Evolutionary conservation across 2,888 invertebrate genomes (phyloP).

Genomic region (Athetis lepigone): DNA sequence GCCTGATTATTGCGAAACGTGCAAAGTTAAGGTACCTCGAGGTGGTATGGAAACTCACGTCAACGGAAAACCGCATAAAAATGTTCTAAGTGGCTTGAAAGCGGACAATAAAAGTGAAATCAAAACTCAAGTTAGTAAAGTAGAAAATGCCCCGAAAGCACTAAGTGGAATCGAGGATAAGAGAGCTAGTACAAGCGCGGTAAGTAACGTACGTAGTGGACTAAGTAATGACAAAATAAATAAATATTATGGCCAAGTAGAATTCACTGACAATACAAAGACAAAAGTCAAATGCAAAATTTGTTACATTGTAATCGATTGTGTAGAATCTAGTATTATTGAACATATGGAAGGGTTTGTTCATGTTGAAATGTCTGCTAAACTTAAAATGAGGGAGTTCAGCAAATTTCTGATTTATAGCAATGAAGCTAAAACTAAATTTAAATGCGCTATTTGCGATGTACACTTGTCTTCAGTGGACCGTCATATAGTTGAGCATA

Average conservation of each 20-base stretch:
- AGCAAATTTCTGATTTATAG: background rate
- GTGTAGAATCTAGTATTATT: background rate
- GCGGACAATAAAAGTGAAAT: background rate
- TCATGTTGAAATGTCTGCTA: background rate
- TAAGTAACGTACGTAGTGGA: background rate
- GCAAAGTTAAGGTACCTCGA: constrained; percentile 27
- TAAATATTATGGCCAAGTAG: background rate
- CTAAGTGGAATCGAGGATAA: no score
- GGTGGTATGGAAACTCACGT: constrained; percentile 20
- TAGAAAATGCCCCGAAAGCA: background rate
- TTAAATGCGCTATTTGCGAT: constrained; percentile 4
- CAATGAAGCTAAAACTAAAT: background rate
- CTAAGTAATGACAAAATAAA: background rate
- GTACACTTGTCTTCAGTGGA: background rate
- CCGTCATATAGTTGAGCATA: constrained; percentile 15
- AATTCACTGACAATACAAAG: background rate
- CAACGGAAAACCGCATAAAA: constrained; percentile 10
- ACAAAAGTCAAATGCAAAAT: constrained; percentile 23
- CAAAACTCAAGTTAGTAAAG: background rate
- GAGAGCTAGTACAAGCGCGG: background rate
- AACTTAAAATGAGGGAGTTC: background rate
- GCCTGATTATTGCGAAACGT: constrained; percentile 14
- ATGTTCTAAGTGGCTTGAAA: background rate
- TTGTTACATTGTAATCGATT: background rate
- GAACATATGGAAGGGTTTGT: constrained; percentile 10